Conservation (phyloP, 2,888 invertebrate genomes). For the Caenorhabditis sp. region DNA sequence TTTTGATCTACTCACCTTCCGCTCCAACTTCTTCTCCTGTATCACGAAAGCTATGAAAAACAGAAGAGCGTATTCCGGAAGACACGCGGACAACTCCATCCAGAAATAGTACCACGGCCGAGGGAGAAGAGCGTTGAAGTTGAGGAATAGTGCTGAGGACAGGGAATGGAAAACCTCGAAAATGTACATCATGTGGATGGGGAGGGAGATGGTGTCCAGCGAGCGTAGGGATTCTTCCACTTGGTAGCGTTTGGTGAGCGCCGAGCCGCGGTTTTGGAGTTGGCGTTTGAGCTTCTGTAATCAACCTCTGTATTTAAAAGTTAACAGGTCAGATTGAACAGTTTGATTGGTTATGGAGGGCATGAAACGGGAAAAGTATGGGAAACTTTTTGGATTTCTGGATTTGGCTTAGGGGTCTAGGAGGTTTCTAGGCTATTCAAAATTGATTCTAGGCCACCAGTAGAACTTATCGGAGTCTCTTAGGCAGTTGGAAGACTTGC, state of each 20-base stretch:
- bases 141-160: conserved; percentile 30
- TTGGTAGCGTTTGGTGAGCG: conserved; percentile 43
- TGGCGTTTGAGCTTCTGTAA: conserved; percentile 20
- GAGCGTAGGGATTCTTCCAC: conserved; percentile 50
- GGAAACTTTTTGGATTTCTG: too few species aligned
- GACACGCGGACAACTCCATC: conserved; percentile 26
- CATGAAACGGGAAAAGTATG: too few species aligned
- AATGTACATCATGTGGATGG: conserved; percentile 51
- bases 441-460: too few species aligned
- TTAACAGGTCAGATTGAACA: too few species aligned
- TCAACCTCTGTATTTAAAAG: not conserved
- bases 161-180: conserved; percentile 35
- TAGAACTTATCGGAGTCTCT: too few species aligned
- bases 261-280: conserved; percentile 28
- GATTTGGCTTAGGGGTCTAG: too few species aligned
- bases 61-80: conserved; percentile 42
- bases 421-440: too few species aligned
- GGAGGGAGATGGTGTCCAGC: conserved; percentile 11
- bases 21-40: conserved; percentile 29
- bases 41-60: conserved; percentile 28
- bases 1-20: conserved; percentile 13
- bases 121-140: conserved; percentile 5
- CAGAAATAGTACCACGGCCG: conserved; percentile 42
- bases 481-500: too few species aligned
- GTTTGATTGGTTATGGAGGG: too few species aligned